Percentiles rank a stretch among this genome's conserved stretches.
Conservation (phyloP, 2,113 vertebrate genomes). For the Lepidothrix coronata region DNA sequence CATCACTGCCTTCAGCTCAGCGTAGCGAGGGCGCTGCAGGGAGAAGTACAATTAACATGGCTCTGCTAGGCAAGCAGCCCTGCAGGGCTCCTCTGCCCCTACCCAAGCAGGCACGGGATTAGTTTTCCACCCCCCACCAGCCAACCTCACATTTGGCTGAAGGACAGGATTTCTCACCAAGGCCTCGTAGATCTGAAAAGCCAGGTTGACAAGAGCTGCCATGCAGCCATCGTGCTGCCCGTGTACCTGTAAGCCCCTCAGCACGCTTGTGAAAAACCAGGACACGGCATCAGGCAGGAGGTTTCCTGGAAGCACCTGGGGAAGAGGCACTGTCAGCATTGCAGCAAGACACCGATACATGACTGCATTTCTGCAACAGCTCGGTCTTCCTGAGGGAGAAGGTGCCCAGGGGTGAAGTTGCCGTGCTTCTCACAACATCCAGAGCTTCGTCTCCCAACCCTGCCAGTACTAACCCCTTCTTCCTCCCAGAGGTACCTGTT, state of each 20-base stretch:
- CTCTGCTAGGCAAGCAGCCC: not conserved
- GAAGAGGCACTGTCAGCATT: slow-evolving; percentile 4
- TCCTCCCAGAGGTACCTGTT: slow-evolving; percentile 77
- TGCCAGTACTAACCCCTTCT: not conserved
- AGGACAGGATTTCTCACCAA: slow-evolving; percentile 77
- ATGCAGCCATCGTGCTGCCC: slow-evolving; percentile 95
- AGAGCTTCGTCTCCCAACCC: not conserved
- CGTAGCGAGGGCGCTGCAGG: slow-evolving; percentile 86
- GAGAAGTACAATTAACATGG: not conserved
- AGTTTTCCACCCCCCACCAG: not conserved
- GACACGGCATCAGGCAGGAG: slow-evolving; percentile 89
- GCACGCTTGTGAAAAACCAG: slow-evolving; percentile 90
- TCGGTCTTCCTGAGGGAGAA: not conserved
- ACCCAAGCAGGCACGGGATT: not conserved
- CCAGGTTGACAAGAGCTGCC: slow-evolving; percentile 85
- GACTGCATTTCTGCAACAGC: not conserved
- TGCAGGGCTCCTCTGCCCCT: not conserved
- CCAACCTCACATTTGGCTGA: not conserved
- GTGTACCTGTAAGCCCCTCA: slow-evolving; percentile 88
- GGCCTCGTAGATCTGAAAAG: slow-evolving; percentile 92
- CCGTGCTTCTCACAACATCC: not conserved
- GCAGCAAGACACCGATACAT: not conserved
- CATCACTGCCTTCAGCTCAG: slow-evolving; percentile 89
- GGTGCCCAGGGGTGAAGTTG: not conserved
- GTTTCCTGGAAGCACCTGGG: slow-evolving; percentile 84